These are phyloP conservation scores for Zoanthus solanderi DNA, from an alignment of 92 coral and sea anemone genomes.

Conservation along the genomic window DNA sequence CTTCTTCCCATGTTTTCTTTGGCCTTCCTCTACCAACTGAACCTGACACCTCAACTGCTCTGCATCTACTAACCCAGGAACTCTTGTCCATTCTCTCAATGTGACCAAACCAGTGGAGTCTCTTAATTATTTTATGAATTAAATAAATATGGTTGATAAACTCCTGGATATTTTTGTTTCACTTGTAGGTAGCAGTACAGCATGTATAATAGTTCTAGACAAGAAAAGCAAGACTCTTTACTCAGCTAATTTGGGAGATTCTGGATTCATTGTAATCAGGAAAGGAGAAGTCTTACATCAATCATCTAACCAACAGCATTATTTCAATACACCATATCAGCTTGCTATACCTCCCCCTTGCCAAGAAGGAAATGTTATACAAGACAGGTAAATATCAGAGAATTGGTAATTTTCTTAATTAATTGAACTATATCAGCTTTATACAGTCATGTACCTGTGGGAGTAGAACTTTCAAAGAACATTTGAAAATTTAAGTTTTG, in stretches of 20 bases:
- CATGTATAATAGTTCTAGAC: conserved; percentile 91
- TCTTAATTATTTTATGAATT: too few relatives aligned
- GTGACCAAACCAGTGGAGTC: too few relatives aligned
- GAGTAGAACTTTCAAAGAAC: too few relatives aligned
- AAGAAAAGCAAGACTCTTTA: conserved; percentile 89
- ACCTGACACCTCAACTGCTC: too few relatives aligned
- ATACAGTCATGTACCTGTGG: too few relatives aligned
- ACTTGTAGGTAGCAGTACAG: conserved; percentile 91
- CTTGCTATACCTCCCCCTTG: conserved; percentile 98
- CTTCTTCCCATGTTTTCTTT: too few relatives aligned
- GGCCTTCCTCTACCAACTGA: too few relatives aligned
- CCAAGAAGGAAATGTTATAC: conserved; percentile 92
- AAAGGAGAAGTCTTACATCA: conserved; percentile 87
- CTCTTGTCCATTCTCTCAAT: too few relatives aligned
- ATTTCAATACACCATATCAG: conserved; percentile 96
- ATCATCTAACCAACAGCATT: conserved; percentile 94
- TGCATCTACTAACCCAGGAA: too few relatives aligned
- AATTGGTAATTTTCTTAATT: background rate
- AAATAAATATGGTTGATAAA: too few relatives aligned
- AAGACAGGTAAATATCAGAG: conserved; percentile 76
- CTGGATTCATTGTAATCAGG: conserved; percentile 92
- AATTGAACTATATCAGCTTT: background rate
- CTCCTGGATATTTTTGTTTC: too few relatives aligned
- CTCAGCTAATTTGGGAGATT: conserved; percentile 94
- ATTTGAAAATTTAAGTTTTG: too few relatives aligned